These are phyloP conservation scores for Halocynthia aurantium DNA, from an alignment of 23 tunicate genomes.

Conservation along the genomic window DNA sequence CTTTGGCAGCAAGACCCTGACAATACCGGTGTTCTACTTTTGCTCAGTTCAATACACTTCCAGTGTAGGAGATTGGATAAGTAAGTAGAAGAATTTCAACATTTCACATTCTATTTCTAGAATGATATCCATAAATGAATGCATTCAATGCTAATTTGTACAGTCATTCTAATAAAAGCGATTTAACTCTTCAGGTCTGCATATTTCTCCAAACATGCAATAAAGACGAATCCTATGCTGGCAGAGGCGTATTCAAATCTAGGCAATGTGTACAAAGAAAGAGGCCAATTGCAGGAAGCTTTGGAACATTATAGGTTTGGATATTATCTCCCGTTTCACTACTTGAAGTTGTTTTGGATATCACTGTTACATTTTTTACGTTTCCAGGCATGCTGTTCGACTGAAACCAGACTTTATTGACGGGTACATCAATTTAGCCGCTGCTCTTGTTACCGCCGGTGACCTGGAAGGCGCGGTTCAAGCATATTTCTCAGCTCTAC, in stretches of 20 bases:
- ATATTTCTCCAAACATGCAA: conserved; percentile 94
- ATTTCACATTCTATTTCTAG: background rate
- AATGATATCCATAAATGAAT: background rate
- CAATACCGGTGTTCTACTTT: conserved; percentile 86
- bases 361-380: background rate
- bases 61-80: conserved; percentile 92
- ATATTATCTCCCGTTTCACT: background rate
- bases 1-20: conserved; percentile 96
- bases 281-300: conserved; percentile 95
- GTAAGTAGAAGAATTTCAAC: conserved; percentile 15
- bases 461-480: conserved; percentile 93
- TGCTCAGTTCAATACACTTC: conserved; percentile 96
- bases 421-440: conserved; percentile 97
- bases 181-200: conserved; percentile 62
- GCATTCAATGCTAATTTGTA: background rate
- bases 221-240: conserved; percentile 91
- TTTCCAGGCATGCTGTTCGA: conserved; percentile 90
- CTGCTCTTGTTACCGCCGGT: conserved; percentile 93
- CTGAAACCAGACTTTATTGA: conserved; percentile 99
- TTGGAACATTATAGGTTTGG: conserved; percentile 88
- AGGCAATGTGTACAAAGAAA: conserved; percentile 93
- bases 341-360: background rate
- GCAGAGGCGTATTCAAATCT: conserved; percentile 99
- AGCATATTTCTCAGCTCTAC: conserved; percentile 90
- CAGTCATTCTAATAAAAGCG: background rate